These are phyloP conservation scores for Patella pellucida DNA, from an alignment of 2,888 invertebrate genomes.

Conservation along the genomic window DNA sequence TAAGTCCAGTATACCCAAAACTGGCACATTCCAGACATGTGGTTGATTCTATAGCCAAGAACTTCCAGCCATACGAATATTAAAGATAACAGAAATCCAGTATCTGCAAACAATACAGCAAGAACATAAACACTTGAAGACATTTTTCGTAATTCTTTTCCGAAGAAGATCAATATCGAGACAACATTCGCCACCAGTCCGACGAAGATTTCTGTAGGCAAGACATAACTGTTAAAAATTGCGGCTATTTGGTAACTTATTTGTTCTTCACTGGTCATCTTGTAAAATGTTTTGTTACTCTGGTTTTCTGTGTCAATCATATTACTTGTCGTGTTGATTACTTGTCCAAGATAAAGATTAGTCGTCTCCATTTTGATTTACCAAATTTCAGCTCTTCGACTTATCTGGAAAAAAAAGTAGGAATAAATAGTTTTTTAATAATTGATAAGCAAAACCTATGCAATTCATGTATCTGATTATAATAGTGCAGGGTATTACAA, in stretches of 20 bases:
- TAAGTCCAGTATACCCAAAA: constrained; percentile 39
- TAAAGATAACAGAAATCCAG: constrained; percentile 42
- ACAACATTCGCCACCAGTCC: constrained; percentile 48
- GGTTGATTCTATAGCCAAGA: constrained; percentile 41
- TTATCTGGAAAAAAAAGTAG: too few relatives aligned
- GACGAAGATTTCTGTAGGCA: constrained; percentile 41
- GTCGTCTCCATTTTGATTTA: too few relatives aligned
- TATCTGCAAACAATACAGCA: constrained; percentile 44
- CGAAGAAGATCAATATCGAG: constrained; percentile 43
- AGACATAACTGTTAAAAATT: constrained; percentile 38
- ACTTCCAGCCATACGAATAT: constrained; percentile 47
- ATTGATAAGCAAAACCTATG: too few relatives aligned
- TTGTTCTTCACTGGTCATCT: not conserved
- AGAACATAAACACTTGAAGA: constrained; percentile 48
- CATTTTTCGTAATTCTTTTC: constrained; percentile 42
- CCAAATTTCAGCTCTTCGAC: too few relatives aligned
- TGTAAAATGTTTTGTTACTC: too few relatives aligned
- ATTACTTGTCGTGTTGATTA: too few relatives aligned
- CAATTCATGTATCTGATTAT: too few relatives aligned
- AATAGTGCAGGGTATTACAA: too few relatives aligned
- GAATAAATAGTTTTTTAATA: too few relatives aligned
- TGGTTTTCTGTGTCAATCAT: too few relatives aligned
- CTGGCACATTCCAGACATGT: constrained; percentile 34
- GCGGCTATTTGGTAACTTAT: not conserved
- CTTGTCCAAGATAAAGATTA: too few relatives aligned